A percentile compares a stretch with the other conserved stretches of the same genome.
phyloP scores from a whole-genome alignment of 2,113 vertebrate species.

The Dicrurus megarhynchus region DNA sequence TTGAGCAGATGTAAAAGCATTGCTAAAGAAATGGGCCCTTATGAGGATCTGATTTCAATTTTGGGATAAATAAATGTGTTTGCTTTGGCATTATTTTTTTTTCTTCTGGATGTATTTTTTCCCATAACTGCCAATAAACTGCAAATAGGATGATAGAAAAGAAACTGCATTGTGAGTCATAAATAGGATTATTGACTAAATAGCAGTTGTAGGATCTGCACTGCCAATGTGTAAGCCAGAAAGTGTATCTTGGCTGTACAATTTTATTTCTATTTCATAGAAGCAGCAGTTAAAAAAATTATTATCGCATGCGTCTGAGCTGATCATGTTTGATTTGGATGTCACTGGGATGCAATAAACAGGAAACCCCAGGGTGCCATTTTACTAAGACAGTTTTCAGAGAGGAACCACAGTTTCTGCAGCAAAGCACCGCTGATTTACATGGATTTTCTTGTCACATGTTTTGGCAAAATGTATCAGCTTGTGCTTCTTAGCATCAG shows the following conservation, averaged over 20 bases:
- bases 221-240: neutral
- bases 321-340: constrained; percentile 52
- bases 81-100: neutral
- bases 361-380: constrained; percentile 36
- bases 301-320: neutral
- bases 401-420: constrained; percentile 3
- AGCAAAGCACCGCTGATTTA: constrained; percentile 40
- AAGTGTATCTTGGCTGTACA: neutral
- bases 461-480: constrained; percentile 60
- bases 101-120: neutral
- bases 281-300: constrained; percentile 31
- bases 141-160: neutral
- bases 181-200: neutral
- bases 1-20: neutral
- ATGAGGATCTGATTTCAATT: neutral
- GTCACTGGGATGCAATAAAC: constrained; percentile 39
- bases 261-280: constrained; percentile 24
- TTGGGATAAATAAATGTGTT: neutral
- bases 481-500: constrained; percentile 52
- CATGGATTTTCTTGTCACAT: constrained; percentile 55
- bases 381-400: constrained; percentile 40
- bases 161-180: neutral
- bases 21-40: neutral
- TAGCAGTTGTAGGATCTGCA: neutral
- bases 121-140: neutral